A percentile compares a stretch with the other conserved stretches of the same genome.
Conservation (phyloP, 1,140 invertebrate species). For the Pantala flavescens region DNA sequence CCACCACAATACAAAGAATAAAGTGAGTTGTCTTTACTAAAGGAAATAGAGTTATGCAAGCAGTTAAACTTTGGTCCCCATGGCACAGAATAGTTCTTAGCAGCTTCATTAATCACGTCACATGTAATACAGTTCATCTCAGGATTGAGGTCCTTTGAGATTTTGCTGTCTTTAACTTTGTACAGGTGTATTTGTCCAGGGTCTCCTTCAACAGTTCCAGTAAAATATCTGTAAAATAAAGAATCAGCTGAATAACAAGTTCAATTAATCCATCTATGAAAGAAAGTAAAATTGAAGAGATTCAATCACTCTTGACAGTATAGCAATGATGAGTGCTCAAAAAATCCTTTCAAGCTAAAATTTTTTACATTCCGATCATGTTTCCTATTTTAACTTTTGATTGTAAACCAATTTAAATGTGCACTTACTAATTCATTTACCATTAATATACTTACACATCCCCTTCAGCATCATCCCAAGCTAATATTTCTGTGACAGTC, state of each 20-base stretch:
- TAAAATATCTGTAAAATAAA: constrained; percentile 35
- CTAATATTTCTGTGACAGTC: constrained; percentile 66
- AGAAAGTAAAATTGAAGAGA: too few relatives aligned
- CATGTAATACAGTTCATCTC: constrained; percentile 30
- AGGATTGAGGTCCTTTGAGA: constrained; percentile 19
- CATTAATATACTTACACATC: constrained; percentile 47
- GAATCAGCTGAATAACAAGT: background rate
- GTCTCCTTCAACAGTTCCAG: constrained; percentile 32
- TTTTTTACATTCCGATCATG: too few relatives aligned
- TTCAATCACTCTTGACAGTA: too few relatives aligned
- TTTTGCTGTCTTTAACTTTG: constrained; percentile 36
- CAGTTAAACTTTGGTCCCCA: constrained; percentile 27
- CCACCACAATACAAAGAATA: constrained; percentile 36
- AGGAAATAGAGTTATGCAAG: constrained; percentile 32
- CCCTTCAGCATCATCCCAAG: constrained; percentile 58
- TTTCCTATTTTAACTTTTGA: too few relatives aligned
- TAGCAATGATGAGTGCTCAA: too few relatives aligned
- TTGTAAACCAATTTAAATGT: too few relatives aligned
- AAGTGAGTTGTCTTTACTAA: constrained; percentile 32
- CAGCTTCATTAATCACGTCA: constrained; percentile 25
- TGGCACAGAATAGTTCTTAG: background rate
- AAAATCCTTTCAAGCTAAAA: too few relatives aligned
- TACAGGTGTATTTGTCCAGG: constrained; percentile 33
- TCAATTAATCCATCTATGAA: too few relatives aligned
- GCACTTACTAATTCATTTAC: too few relatives aligned